Evolutionary conservation across 1,140 invertebrate genomes (phyloP).

Genomic region (Drosophila aff.): DNA sequence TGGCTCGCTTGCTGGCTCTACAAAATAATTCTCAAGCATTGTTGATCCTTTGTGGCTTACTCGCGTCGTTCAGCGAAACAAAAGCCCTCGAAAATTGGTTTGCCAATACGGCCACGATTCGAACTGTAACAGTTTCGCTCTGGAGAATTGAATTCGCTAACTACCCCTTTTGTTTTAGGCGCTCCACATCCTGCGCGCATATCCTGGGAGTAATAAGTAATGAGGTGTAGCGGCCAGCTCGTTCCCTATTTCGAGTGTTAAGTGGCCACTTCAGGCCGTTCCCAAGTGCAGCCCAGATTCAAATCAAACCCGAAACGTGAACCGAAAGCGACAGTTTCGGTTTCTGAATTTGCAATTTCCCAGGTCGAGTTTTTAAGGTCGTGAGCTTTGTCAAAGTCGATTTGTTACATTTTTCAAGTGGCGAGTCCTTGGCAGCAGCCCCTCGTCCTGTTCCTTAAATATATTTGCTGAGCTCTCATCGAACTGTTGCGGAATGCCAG

Average conservation of each 20-base stretch:
- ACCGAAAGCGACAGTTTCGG: constrained; percentile 45
- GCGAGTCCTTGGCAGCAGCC: constrained; percentile 26
- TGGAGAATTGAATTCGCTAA: constrained; percentile 32
- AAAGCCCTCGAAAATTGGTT: constrained; percentile 81
- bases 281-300: constrained; percentile 37
- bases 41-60: constrained; percentile 83
- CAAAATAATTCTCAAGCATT: constrained; percentile 81
- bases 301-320: constrained; percentile 30
- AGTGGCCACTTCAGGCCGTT: constrained; percentile 57
- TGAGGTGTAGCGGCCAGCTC: constrained; percentile 40
- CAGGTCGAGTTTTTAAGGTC: constrained; percentile 27
- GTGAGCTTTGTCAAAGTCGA: constrained; percentile 82
- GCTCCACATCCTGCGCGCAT: constrained; percentile 36
- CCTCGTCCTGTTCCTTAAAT: constrained; percentile 37
- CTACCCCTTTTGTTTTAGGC: constrained; percentile 75
- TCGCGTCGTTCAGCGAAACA: constrained; percentile 78
- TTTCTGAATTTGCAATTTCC: constrained; percentile 43
- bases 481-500: constrained; percentile 69
- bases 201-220: constrained; percentile 74
- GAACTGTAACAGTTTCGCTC: constrained; percentile 24
- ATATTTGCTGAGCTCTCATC: constrained; percentile 71
- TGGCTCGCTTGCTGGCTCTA: constrained; percentile 73
- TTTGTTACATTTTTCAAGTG: constrained; percentile 84
- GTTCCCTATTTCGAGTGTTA: constrained; percentile 51
- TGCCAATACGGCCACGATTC: constrained; percentile 65